Base-by-base conservation (phyloP, 2,888 invertebrate species). In the Parochlus steinenii region DNA sequence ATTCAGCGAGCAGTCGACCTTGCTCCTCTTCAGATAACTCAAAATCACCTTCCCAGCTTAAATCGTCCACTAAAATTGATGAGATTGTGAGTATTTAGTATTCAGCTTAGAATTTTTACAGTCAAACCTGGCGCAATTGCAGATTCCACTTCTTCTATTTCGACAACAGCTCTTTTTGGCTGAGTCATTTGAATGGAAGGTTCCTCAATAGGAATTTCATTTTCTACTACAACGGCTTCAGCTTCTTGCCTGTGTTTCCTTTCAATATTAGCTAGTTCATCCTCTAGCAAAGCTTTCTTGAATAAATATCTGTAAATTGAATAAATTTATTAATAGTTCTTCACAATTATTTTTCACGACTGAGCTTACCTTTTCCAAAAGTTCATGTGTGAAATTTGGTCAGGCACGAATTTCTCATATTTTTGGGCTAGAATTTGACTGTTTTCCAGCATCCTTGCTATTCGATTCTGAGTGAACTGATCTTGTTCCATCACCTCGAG, bases 311-410 rank as follows among this genome's bases (percentile, higher is more conserved):
- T 69, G 47, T 1, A 41, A 44, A 26, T 44, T 25, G 29, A 33
- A 31, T 16, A 37, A 23, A 37, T 36, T 24, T 25, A 24, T 19
- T 18, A 19, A 31, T 25, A 25, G n/a, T n/a, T n/a, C n/a, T n/a
- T n/a, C n/a, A n/a, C n/a, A n/a, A 6, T n/a, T 16, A 11, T 7
- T 23, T 22, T 8, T 22, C n/a, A n/a, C n/a, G n/a, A n/a, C n/a
- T n/a, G n/a, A n/a, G n/a, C n/a, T 34, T 31, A 70, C 70, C 82
- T 65, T 51, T 78, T 73, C 85, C 85, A 86, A 56, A 85, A 86
- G 41, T 75, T 65, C 14, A 72, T 67, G 47, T 80, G 74, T 2
- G 74, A 64, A 11, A 83, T 76, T 28, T 69, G 65, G 35, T 69
- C 67, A 4, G 78, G 75, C 45, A 83, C 83, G 40, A 85, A 62